Evolutionary conservation across 2,888 invertebrate genomes (phyloP), one percentile per base, ranked within the genome.

Genomic region (Polymixis flavicincta): DNA sequence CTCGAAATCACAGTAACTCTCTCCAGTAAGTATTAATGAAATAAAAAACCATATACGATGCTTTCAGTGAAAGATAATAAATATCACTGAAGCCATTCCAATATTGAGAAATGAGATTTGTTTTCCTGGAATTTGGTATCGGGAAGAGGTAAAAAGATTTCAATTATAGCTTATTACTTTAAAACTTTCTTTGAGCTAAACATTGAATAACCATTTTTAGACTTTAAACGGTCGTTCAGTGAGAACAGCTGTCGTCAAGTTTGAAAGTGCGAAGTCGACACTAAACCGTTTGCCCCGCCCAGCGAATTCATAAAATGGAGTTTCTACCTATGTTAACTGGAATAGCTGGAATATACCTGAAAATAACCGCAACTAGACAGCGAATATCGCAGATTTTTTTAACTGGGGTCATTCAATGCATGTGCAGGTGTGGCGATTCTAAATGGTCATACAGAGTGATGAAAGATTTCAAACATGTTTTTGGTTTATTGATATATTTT

Each of bases 231-330:
- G 88, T 82, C 82, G 88, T 89, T 89, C 85, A 72, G 87, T 81
- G 73, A 74, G 82, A 87, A 85, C 92, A 92, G 91, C 89, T 93
- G 93, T 89, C 90, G 89, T 83, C 85, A 91, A 92, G 82, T 91
- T 91, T 80, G 76, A 77, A 86, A 89, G 89, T 87, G 88, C 88
- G 82, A 88, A 91, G 85, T 89, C 85, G 84, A 83, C 84, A 83
- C 76, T 80, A 82, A 87, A 86, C 83, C 85, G 85, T 87, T 88
- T 87, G 87, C 74, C 79, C 71, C 73, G 71, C 59, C 64, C 80
- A 71, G 81, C 85, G 83, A 89, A 91, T 92, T 89, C 89, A 89
- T 90, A 87, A 89, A 90, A 92, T 88, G 88, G 85, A 90, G 88
- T 89, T 90, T 90, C 89, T 90, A 89, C 87, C 88, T 89, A 88